Conservation (phyloP, 2,797 vertebrate genomes). For the Pseudotriccus pelzelni region DNA sequence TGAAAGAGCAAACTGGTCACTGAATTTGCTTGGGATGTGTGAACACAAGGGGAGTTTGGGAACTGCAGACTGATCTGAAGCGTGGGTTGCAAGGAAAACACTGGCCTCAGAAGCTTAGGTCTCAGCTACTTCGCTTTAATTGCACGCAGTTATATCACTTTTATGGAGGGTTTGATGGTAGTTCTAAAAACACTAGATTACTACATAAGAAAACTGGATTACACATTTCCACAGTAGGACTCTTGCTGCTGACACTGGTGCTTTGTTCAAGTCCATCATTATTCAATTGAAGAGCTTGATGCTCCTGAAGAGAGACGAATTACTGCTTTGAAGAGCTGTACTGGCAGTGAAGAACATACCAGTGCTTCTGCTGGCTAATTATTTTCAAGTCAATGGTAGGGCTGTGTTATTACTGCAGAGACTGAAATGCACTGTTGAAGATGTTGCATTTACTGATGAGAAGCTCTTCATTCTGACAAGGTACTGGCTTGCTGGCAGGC, state of each 20-base stretch:
- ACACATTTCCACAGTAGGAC: constrained; percentile 3
- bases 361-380: constrained; percentile 20
- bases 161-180: not conserved
- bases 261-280: constrained; percentile 66
- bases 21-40: not conserved
- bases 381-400: constrained; percentile 47
- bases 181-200: not conserved
- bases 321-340: constrained; percentile 41
- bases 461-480: constrained; percentile 36
- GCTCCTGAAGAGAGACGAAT: constrained; percentile 56
- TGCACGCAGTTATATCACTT: not conserved
- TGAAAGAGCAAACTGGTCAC: not conserved
- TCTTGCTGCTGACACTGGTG: not conserved
- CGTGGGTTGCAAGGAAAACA: not conserved
- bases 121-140: not conserved
- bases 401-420: constrained; percentile 9
- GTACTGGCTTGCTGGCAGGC: not conserved
- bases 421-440: constrained; percentile 7
- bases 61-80: not conserved
- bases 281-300: constrained; percentile 61
- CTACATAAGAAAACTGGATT: constrained; percentile 25
- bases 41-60: not conserved
- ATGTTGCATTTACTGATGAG: not conserved
- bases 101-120: not conserved
- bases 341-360: constrained; percentile 44